Base-by-base conservation (phyloP, 2,113 vertebrate genomes). In the Mystacornis crossleyi region DNA sequence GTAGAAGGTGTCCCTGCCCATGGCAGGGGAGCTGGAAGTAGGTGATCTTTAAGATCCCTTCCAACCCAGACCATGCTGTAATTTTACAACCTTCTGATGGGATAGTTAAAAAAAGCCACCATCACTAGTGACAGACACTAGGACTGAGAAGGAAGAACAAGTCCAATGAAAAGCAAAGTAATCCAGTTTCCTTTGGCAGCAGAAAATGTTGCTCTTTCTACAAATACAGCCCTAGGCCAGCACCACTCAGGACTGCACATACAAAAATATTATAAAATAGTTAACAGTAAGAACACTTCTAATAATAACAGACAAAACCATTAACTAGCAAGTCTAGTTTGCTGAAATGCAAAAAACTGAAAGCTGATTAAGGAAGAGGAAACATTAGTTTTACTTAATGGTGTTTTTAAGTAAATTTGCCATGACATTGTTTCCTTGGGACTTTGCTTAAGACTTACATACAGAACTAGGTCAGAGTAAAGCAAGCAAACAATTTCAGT, bases 341-440 rank as follows among this genome's bases (percentile, higher is more conserved):
- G 83, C 50, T 85, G 75, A 92, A 86, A 86, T 61, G 67, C n/a
- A 83, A 62, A 75, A 75, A 77, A 23, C 45, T 34, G 21, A 48
- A 62, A 88, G 40, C 58, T 91, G 50, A 67, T 71, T 89, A 66
- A 91, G 48, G 62, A 67, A 96, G 80, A 87, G 93, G 80, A 93
- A 94, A 93, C 74, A 86, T 60, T 82, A 70, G 43, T 61, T 93
- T 72, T 86, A 61, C 29, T 45, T 94, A 90, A 92, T 36, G 29
- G 65, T n/a, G 18, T 85, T 93, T 95, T 92, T 87, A 89, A 95
- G 78, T 64, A 95, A 90, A 90, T 93, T 81, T 81, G 29, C 54
- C 81, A 67, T 36, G 55, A 61, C 65, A 47, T 36, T 62, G 61
- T 73, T 96, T 96, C 64, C 60, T 77, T 51, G 40, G 29, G 86